These are phyloP conservation scores for Potamarius usumacintae DNA, from an alignment of 2,113 vertebrate species.

Conservation along the genomic window DNA sequence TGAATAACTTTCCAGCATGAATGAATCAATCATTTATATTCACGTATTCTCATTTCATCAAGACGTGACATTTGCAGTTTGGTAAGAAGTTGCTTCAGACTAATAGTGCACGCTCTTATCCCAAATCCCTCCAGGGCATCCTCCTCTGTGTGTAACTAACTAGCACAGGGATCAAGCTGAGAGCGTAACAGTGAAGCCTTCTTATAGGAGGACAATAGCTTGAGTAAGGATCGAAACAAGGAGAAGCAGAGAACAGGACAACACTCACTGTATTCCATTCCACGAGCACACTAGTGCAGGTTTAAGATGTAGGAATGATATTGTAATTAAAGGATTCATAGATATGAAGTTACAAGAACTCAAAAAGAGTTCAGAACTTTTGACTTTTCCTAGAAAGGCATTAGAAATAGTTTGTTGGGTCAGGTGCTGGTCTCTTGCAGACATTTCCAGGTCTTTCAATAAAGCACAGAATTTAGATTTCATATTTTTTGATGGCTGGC, in stretches of 20 bases:
- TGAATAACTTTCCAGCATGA: not conserved
- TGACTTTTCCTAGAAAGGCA: not conserved
- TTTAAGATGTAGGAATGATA: not conserved
- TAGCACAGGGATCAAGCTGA: slow-evolving; percentile 5
- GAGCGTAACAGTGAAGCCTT: slow-evolving; percentile 3
- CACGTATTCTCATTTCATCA: not conserved
- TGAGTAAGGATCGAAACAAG: not conserved
- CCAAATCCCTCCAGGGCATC: slow-evolving; percentile 24
- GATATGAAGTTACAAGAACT: not conserved
- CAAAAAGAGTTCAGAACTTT: not conserved
- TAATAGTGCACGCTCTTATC: not conserved
- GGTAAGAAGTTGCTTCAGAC: slow-evolving; percentile 5
- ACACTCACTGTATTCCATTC: not conserved
- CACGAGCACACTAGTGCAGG: not conserved
- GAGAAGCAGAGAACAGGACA: not conserved
- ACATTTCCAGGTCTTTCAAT: not conserved
- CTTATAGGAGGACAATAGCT: not conserved
- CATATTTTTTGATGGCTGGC: not conserved
- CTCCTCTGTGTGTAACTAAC: slow-evolving; percentile 15
- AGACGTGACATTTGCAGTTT: not conserved
- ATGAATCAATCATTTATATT: not conserved
- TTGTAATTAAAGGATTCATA: not conserved
- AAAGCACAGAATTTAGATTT: not conserved
- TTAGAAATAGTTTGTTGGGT: not conserved
- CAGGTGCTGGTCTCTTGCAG: not conserved